Evolutionary conservation across 2,888 invertebrate genomes (phyloP).

Genomic region (Ichneumoninae sp.): DNA sequence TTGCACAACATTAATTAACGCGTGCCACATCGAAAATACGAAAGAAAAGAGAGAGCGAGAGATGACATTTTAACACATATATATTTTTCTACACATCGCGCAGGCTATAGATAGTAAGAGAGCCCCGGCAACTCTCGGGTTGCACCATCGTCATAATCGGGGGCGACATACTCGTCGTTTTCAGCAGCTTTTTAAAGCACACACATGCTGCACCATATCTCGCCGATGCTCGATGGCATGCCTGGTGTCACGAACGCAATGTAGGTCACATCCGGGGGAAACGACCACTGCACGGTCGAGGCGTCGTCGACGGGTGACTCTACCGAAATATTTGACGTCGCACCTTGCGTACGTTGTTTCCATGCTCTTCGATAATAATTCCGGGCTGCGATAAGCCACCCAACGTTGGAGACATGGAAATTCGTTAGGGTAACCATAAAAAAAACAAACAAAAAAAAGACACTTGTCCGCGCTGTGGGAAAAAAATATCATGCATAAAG

Average conservation of each 20-base stretch:
- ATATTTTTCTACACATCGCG: conserved; percentile 23
- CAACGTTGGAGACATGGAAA: not conserved
- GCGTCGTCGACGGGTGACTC: not conserved
- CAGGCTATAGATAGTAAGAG: conserved; percentile 40
- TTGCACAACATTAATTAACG: conserved; percentile 27
- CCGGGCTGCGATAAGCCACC: not conserved
- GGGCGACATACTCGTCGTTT: not conserved
- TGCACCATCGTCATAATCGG: conserved; percentile 23
- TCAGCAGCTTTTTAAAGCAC: conserved; percentile 22
- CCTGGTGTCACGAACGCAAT: conserved; percentile 60
- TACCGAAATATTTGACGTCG: conserved; percentile 12
- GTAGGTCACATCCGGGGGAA: conserved; percentile 66
- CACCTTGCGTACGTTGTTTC: conserved; percentile 1
- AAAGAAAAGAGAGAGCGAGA: conserved; percentile 2
- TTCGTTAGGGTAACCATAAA: not conserved
- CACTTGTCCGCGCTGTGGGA: not conserved
- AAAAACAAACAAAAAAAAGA: too few relatives aligned
- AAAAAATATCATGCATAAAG: not conserved
- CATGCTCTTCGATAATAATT: not conserved
- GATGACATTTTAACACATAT: not conserved
- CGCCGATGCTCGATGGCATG: conserved; percentile 23
- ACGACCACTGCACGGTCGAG: conserved; percentile 33
- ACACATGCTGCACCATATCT: conserved; percentile 30
- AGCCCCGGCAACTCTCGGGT: conserved; percentile 27
- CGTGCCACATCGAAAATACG: conserved; percentile 13